Evolutionary conservation across 2,113 vertebrate genomes (phyloP), one percentile per base, ranked within the genome.

Genomic region (Gadus chalcogrammus): DNA sequence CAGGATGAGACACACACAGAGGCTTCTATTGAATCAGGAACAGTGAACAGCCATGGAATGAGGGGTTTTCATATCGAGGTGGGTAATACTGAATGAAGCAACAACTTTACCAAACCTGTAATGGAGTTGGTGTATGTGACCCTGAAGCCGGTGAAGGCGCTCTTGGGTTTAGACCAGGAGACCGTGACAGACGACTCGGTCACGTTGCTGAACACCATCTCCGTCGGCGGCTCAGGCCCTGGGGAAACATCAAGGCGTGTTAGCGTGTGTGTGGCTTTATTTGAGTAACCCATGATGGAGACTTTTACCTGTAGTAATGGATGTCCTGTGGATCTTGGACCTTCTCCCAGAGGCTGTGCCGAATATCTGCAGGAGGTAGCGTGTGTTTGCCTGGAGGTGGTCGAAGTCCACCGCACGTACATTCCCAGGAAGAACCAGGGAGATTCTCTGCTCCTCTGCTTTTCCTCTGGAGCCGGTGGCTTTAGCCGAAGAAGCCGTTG

Each of bases 91-190:
- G 13, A 28, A 28, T 17, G 5, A 3, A 1, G 22, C 42, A 48
- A 48, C 42, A 12, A 9, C 4, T 67, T 75, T 62, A 15, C 65
- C 68, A 68, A 52, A 92, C 92, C 91, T 74, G 89, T 91, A 61
- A 85, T 31, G 64, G 79, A 83, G 80, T 92, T 88, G 73, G 85
- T 90, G 71, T 91, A 92, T 18, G 82, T 89, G 65, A 93, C 77
- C 78, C 79, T 89, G 78, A 87, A 89, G 76, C 86, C 79, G 38
- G 85, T 73, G 65, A 91, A 83, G 0, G 38, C 66, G 35, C 72
- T 85, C 79, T 90, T 91, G 68, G 92, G 90, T 85, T 89, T 92
- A 60, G 83, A 72, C 92, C 91, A 93, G 69, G 88, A 90, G 69
- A 92, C 77, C 12, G 61, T 72, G 3, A 93, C 13, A 38, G 91